These are phyloP conservation scores for Argentina silus DNA, from an alignment of 2,797 vertebrate genomes.

Conservation along the genomic window DNA sequence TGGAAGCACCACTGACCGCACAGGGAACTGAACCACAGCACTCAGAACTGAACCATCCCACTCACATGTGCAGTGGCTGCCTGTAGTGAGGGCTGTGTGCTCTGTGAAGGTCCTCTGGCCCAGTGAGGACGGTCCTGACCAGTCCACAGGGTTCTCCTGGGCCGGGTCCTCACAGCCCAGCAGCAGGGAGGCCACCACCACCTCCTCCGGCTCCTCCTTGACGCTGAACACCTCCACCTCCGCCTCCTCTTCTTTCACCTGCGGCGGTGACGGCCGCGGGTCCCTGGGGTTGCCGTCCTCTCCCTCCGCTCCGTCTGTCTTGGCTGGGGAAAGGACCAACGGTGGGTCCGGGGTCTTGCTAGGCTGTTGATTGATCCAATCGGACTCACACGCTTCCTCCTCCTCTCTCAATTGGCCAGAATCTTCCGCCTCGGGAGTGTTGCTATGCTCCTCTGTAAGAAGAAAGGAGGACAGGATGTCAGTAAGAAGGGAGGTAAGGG, in stretches of 20 bases:
- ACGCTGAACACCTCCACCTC: slow-evolving; percentile 72
- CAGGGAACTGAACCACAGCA: neutral
- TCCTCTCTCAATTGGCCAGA: slow-evolving; percentile 15
- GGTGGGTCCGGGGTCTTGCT: neutral
- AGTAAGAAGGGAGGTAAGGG: neutral
- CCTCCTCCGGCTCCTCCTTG: slow-evolving; percentile 58
- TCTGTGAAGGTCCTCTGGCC: neutral
- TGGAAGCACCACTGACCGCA: too few species aligned
- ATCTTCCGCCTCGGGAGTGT: slow-evolving; percentile 15
- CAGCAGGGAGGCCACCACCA: slow-evolving; percentile 16
- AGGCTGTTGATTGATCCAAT: slow-evolving; percentile 51
- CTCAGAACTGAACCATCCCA: neutral
- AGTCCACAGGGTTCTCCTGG: neutral
- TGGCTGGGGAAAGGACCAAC: slow-evolving; percentile 13
- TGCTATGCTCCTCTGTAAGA: slow-evolving; percentile 12
- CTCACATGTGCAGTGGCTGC: neutral
- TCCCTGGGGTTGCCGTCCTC: neutral
- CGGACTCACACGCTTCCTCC: slow-evolving; percentile 29
- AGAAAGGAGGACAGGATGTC: too few species aligned
- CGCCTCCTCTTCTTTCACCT: slow-evolving; percentile 63
- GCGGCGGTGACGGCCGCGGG: neutral
- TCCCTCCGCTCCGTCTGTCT: neutral
- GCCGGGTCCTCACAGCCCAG: neutral
- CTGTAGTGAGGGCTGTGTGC: neutral
- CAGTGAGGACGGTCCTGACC: neutral